phyloP scores from a whole-genome alignment of 2,113 vertebrate species.

The Hucho hucho region DNA sequence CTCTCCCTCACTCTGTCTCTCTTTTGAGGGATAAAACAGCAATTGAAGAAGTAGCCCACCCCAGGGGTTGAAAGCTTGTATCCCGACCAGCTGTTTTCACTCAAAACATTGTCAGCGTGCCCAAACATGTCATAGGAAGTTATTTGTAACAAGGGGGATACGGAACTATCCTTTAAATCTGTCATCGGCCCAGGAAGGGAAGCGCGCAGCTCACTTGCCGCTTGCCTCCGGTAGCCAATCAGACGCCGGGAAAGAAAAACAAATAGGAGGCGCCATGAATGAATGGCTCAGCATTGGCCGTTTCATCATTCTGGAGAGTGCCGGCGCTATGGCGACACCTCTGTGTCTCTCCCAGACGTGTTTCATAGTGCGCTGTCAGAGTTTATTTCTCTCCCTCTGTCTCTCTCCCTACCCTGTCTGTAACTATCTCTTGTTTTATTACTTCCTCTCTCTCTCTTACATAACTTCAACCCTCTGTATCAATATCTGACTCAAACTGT shows the following conservation, averaged over 20 bases:
- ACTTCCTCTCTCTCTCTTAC: constrained; percentile 24
- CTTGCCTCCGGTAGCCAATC: constrained; percentile 67
- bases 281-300: constrained; percentile 41
- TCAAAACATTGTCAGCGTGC: constrained; percentile 75
- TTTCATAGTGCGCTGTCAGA: constrained; percentile 9
- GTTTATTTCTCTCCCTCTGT: too few species aligned
- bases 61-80: constrained; percentile 76
- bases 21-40: constrained; percentile 65
- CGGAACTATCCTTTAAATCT: constrained; percentile 75
- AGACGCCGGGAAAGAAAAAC: constrained; percentile 54
- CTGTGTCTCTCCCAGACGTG: constrained; percentile 20
- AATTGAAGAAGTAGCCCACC: constrained; percentile 76
- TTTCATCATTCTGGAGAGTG: constrained; percentile 51
- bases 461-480: neutral
- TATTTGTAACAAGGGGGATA: constrained; percentile 75
- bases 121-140: constrained; percentile 77
- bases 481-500: neutral
- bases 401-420: too few species aligned
- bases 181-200: constrained; percentile 62
- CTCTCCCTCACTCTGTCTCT: constrained; percentile 29
- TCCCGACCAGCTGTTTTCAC: constrained; percentile 79
- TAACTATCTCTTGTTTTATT: neutral
- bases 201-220: constrained; percentile 52
- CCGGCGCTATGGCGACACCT: too few species aligned
- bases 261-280: constrained; percentile 56